Base-by-base conservation (phyloP, 2,888 invertebrate genomes). In the Ennomos quercinarius region DNA sequence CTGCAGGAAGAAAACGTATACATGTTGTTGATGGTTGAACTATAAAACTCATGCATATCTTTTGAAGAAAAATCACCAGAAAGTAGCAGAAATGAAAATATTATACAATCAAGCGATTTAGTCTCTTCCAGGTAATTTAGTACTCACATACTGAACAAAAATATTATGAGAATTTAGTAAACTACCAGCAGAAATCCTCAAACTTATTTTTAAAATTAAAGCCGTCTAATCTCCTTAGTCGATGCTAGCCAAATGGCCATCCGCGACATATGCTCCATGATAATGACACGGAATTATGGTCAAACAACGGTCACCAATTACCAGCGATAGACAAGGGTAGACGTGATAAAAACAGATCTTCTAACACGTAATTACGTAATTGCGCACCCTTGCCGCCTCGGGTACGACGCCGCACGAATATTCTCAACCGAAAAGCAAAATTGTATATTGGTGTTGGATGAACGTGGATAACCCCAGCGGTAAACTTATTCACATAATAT, bases 301-400 rank as follows among this genome's bases (percentile, higher is more conserved):
- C 84, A 84, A 87, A 89, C 87, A 87, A 89, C 88, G 86, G 86
- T 66, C 69, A 61, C 87, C 87, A 88, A 91, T 91, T 91, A 91
- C 88, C 82, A 81, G 82, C 80, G 77, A 90, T 91, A 91, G 91
- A 91, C 90, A 89, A 88, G 91, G 91, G 91, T 91, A 87, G 90
- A 92, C 89, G 91, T 91, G 92, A 90, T 92, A 92, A 92, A 91
- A 92, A 91, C 92, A 91, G 84, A 92, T 92, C 89, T 89, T 78
- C 89, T 91, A 91, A 91, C 91, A 91, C 91, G 78, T 92, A 92
- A 92, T 92, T 92, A 91, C 89, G 87, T 92, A 92, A 92, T 92
- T 91, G 91, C 78, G 89, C 82, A 82, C 85, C 88, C 83, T 83
- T 76, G 78, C 76, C 82, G 80, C 86, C 86, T 81, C 79, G 80